Percentiles rank a stretch among this genome's conserved stretches.
Evolutionary conservation across 2,797 vertebrate species (phyloP).

Genomic region (Enteromius radiatus): DNA sequence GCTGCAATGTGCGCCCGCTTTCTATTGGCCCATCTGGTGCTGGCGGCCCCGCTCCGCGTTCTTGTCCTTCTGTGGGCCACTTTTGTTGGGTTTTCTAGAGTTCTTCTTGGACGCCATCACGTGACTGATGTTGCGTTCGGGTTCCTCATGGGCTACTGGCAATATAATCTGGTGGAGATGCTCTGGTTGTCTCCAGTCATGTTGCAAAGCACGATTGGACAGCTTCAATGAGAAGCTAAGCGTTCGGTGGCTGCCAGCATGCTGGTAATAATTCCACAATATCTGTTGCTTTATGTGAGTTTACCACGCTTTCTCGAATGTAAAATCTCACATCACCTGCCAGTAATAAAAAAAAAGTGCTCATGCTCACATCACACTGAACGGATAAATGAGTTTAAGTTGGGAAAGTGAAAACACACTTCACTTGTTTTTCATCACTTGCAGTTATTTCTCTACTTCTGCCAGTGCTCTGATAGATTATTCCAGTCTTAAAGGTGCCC

Average conservation of each 20-base stretch:
- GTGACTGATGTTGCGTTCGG: conserved; percentile 94
- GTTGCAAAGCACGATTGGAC: conserved; percentile 75
- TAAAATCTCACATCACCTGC: conserved; percentile 11
- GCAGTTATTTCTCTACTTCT: neutral
- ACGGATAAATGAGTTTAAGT: neutral
- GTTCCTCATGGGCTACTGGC: conserved; percentile 91
- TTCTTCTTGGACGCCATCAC: conserved; percentile 94
- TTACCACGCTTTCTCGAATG: neutral
- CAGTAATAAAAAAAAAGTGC: neutral
- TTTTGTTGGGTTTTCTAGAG: conserved; percentile 88
- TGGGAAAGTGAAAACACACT: neutral
- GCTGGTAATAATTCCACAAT: conserved; percentile 22
- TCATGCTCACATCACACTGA: neutral
- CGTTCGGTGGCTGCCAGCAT: neutral
- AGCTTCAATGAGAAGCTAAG: conserved; percentile 58
- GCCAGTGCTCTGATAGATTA: neutral
- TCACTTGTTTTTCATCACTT: neutral
- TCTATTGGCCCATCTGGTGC: conserved; percentile 89
- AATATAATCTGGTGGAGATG: conserved; percentile 91
- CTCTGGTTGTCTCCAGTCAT: conserved; percentile 89
- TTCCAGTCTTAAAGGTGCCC: neutral
- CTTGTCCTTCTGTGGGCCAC: conserved; percentile 90
- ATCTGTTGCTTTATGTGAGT: neutral
- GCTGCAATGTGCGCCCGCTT: conserved; percentile 93
- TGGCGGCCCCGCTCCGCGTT: conserved; percentile 89